These are phyloP conservation scores for Thunnus thynnus DNA, from an alignment of 2,113 vertebrate species.

Conservation along the genomic window DNA sequence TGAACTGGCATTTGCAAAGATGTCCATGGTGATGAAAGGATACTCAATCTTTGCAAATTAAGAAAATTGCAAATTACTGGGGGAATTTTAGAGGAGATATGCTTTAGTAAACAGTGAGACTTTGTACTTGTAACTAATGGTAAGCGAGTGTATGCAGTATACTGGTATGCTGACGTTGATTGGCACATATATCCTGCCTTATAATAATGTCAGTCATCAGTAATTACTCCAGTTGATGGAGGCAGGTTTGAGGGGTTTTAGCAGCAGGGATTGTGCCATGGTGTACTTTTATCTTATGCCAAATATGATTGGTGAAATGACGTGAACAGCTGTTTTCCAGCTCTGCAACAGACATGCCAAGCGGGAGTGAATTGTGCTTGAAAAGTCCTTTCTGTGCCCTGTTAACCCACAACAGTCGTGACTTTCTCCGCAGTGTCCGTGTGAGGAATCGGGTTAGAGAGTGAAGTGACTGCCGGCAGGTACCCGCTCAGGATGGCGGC, in stretches of 20 bases:
- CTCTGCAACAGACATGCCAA: not conserved
- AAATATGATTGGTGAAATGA: not conserved
- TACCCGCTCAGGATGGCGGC: constrained; percentile 85
- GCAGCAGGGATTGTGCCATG: not conserved
- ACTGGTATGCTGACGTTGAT: not conserved
- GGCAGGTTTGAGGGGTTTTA: not conserved
- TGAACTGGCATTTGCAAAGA: no score
- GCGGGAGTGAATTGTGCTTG: not conserved
- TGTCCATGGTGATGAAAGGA: not conserved
- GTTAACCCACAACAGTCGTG: not conserved
- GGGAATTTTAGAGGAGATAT: no score
- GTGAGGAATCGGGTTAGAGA: constrained; percentile 40
- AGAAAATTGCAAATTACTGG: not conserved
- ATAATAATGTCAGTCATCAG: not conserved
- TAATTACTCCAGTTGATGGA: not conserved
- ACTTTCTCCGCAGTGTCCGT: constrained; percentile 54
- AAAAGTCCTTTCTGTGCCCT: not conserved
- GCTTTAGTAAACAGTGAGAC: no score
- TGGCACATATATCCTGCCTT: constrained; percentile 1
- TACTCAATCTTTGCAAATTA: not conserved
- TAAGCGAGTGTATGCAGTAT: not conserved
- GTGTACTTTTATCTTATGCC: not conserved
- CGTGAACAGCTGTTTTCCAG: not conserved
- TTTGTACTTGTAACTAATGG: not conserved
- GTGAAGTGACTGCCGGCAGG: constrained; percentile 33